Base-by-base conservation (phyloP, 2,888 invertebrate genomes). In the Vannuccia rotundouncinata region DNA sequence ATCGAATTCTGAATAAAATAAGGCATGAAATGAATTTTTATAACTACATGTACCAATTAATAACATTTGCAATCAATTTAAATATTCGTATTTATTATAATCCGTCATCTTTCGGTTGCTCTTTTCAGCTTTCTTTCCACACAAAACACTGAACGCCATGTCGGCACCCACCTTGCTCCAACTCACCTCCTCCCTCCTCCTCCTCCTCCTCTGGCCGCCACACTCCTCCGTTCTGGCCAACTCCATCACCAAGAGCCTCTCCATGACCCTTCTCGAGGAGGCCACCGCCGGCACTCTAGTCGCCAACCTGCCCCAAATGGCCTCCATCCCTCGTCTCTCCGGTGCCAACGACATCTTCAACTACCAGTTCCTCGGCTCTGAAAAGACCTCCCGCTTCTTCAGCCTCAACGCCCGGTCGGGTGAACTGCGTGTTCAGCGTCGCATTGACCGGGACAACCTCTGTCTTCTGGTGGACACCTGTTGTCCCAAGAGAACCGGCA, bases 361-460 rank as follows among this genome's bases (percentile, higher is more conserved):
- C 59, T 78, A 60, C 25, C 78, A 78, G 28, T 78, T 78, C 22
- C 60, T 78, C 29, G 27, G 28, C 29, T 78, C 59, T 27, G 78
- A 78, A 45, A 78, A 78, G 66, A 27, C 78, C 1, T 60, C 59
- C 29, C 27, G 59, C 22, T 78, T 60, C 29, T 78, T 78, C 60
- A 66, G 66, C n/a, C 59, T 78, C 59, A 29, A 78, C 59, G 27
- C 78, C 28, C 30, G 28, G 28, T 60, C 22, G 59, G 78, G 78
- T 1, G 66, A 60, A 1, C 27, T 78, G 1, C 59, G 59, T 5
- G 29, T 78, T 45, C 59, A 78, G 29, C 59, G 66, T 27, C 25
- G 78, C 25, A 78, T 78, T 22, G 78, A 78, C 29, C 59, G 78
- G 66, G 78, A 78, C 60, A 78, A 66, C 29, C 25, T 78, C 27